Evolutionary conservation across 2,888 invertebrate species (phyloP), one percentile per base, ranked within the genome.

Genomic region (Willowsia nigromaculata): DNA sequence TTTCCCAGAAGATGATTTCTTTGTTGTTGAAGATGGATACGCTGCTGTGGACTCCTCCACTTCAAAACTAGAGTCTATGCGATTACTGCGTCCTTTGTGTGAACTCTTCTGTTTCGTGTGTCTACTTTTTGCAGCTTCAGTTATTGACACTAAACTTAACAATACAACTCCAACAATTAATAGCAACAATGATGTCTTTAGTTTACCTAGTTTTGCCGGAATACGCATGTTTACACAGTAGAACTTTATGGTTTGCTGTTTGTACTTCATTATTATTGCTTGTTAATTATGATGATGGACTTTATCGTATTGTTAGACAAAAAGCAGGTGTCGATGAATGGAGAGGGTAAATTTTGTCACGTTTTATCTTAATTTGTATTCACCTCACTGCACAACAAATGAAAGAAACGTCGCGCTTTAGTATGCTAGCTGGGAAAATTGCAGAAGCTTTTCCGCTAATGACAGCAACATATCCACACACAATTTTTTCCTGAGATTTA

Each of bases 121-220:
- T 74, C 65, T 88, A 76, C 88, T 83, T 40, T 88, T 88, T 4
- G 88, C 88, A 62, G 88, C 88, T 27, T 82, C 88, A 7, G 88
- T 76, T 33, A 33, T 65, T 15, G 88, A 59, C n/a, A 78, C 76
- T 76, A 88, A 30, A 83, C 82, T 88, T 83, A 88, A 76, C 62
- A 88, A 33, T 83, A 83, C 43, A 11, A 88, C 76, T 76, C 88
- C 88, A 47, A 82, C 50, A 30, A 83, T 62, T 62, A 88, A 9
- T 25, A 88, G 13, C 40, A 85, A 37, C n/a, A 88, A 27, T 5
- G 83, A 53, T 43, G 30, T 27, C 43, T 74, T 74, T 30, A 74
- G 13, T 74, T 74, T 74, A 27, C 27, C 47, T 27, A 47, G 1
- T 25, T n/a, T 74, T 47, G 50, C n/a, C 74, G 74, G 74, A 50